These are phyloP conservation scores for Leptinotarsa texana DNA, from an alignment of 1,140 invertebrate genomes.

Conservation along the genomic window DNA sequence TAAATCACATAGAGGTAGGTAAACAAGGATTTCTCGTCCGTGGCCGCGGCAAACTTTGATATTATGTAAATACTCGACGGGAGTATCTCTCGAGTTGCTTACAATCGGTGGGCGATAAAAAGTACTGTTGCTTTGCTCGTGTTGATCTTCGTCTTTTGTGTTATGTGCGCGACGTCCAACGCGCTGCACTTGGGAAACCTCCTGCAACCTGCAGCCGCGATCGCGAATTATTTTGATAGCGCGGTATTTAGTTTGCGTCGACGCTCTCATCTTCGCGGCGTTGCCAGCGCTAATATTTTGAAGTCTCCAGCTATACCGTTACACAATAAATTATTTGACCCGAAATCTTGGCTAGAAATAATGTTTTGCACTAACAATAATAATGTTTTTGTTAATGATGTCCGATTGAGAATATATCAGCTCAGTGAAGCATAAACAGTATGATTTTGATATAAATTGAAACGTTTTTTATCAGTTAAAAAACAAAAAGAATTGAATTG, in stretches of 20 bases:
- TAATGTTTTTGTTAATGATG: too few relatives aligned
- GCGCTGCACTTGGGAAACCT: neutral
- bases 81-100: neutral
- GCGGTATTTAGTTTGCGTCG: neutral
- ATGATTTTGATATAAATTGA: too few relatives aligned
- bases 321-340: too few relatives aligned
- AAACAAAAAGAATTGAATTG: too few relatives aligned
- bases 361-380: too few relatives aligned
- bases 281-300: neutral
- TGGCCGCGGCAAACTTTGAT: neutral
- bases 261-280: neutral
- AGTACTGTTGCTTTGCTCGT: neutral
- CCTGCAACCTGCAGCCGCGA: constrained; percentile 6
- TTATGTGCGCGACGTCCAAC: neutral
- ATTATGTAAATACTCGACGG: neutral
- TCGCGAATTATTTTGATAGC: constrained; percentile 5
- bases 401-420: too few relatives aligned
- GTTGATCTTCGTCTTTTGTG: constrained; percentile 5
- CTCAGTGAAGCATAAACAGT: too few relatives aligned
- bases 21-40: neutral
- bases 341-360: too few relatives aligned
- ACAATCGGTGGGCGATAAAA: neutral
- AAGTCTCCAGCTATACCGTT: too few relatives aligned
- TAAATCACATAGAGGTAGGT: neutral
- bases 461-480: too few relatives aligned